These are phyloP conservation scores for Plusia festucae DNA, from an alignment of 2,888 invertebrate species.

Conservation along the genomic window DNA sequence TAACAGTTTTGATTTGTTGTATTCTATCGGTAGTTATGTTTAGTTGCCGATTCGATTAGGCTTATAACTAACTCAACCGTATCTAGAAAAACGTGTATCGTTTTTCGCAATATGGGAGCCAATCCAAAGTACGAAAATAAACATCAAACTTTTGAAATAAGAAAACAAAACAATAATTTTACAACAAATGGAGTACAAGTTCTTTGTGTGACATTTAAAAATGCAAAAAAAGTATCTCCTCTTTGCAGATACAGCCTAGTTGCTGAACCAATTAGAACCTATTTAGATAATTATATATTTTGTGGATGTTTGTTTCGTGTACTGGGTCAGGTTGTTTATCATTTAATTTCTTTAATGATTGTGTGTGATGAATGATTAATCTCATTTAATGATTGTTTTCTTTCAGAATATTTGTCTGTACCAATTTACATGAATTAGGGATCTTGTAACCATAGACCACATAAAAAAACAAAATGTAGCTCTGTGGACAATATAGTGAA, in stretches of 20 bases:
- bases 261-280: neutral
- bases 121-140: neutral
- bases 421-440: too few species aligned
- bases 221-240: neutral
- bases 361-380: too few species aligned
- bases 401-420: too few species aligned
- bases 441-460: too few species aligned
- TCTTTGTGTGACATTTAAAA: neutral
- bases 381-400: too few species aligned
- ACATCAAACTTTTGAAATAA: neutral
- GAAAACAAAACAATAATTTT: neutral
- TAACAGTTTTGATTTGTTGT: neutral
- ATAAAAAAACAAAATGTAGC: too few species aligned
- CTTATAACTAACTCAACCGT: conserved; percentile 20
- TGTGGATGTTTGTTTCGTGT: too few species aligned
- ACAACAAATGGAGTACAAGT: neutral
- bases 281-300: neutral
- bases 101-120: neutral
- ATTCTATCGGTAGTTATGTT: conserved; percentile 7
- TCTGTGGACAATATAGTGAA: too few species aligned
- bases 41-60: conserved; percentile 24
- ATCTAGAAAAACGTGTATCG: neutral
- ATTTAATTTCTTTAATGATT: too few species aligned
- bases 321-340: too few species aligned
- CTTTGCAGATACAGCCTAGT: neutral